These are phyloP conservation scores for Tipula helvola DNA, from an alignment of 2,888 invertebrate species.

Conservation along the genomic window DNA sequence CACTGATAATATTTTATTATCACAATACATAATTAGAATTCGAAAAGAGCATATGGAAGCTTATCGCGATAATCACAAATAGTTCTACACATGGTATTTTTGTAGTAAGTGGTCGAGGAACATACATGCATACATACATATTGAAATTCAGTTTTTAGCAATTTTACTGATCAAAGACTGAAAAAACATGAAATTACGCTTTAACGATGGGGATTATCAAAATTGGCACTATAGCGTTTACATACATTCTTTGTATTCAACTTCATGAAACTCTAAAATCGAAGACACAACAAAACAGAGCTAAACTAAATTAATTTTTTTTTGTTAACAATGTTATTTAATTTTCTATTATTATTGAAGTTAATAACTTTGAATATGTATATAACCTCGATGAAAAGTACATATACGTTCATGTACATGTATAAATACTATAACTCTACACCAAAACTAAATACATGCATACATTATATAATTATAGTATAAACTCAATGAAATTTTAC, in stretches of 20 bases:
- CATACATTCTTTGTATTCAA: neutral
- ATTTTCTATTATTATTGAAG: neutral
- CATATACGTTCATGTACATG: neutral
- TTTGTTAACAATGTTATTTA: neutral
- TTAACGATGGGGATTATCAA: neutral
- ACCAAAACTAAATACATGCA: neutral
- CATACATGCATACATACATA: no score
- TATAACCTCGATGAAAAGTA: neutral
- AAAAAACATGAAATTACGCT: no score
- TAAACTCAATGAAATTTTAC: neutral
- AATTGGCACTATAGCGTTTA: neutral
- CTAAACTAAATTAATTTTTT: neutral
- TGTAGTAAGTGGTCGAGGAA: no score
- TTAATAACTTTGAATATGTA: neutral
- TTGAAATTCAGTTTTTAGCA: no score
- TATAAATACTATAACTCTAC: neutral
- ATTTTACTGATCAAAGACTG: no score
- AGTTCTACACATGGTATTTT: no score
- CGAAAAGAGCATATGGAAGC: no score
- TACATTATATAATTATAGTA: neutral
- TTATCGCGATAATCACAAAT: no score
- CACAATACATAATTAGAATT: no score
- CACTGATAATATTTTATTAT: no score
- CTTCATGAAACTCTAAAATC: neutral
- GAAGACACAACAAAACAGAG: neutral